Evolutionary conservation across 92 coral and sea anemone species (phyloP).

Genomic region (Parazoanthus atlanticus): DNA sequence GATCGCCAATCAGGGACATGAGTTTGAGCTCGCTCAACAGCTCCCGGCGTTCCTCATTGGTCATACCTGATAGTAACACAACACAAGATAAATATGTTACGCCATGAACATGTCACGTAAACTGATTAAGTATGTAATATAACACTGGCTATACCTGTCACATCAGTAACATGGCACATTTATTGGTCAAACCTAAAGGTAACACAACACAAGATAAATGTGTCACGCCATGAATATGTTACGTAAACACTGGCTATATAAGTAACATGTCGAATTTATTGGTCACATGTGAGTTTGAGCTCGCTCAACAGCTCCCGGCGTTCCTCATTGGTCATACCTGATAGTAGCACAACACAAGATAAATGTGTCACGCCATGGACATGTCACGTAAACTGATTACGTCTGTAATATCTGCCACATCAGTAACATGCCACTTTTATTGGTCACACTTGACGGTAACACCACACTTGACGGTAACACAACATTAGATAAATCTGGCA

Average conservation of each 20-base stretch:
- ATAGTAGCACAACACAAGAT: background rate
- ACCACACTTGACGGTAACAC: background rate
- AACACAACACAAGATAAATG: background rate
- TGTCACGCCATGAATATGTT: background rate
- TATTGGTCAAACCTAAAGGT: background rate
- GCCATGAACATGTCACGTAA: background rate
- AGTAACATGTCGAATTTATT: background rate
- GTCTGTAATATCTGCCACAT: background rate
- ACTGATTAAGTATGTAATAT: background rate
- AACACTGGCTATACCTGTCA: background rate
- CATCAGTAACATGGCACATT: background rate
- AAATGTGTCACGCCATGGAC: background rate
- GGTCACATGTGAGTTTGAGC: slow-evolving; percentile 33
- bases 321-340: slow-evolving; percentile 32
- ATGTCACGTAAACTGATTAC: background rate
- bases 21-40: slow-evolving; percentile 59
- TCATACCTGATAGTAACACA: background rate
- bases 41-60: slow-evolving; percentile 32
- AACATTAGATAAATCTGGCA: too few relatives aligned
- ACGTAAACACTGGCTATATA: background rate
- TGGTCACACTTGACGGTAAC: background rate
- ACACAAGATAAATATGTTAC: background rate
- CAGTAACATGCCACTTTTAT: background rate
- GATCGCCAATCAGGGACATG: slow-evolving; percentile 63
- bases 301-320: slow-evolving; percentile 51